Base-by-base conservation (phyloP, 2,113 vertebrate genomes). In the Hippolais icterina region DNA sequence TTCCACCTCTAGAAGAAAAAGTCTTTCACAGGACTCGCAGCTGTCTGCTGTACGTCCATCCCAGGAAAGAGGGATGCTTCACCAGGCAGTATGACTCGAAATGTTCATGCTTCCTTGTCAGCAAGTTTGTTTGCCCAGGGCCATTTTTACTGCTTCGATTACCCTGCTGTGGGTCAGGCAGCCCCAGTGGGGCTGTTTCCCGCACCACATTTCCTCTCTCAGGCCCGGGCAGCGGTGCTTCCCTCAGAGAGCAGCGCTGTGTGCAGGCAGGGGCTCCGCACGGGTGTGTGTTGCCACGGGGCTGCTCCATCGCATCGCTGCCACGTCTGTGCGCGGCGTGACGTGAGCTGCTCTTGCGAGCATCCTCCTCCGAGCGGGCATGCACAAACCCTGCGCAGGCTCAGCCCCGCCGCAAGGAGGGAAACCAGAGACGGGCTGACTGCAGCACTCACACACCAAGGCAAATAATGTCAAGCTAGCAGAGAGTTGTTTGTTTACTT, bases 171-270 rank as follows among this genome's bases (percentile, higher is more conserved):
- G 4, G 52, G 23, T 29, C 59, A 33, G 39, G 57, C 5, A 5
- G 33, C 41, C 21, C 8, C n/a, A 5, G 49, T 29, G 53, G 81
- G 4, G 9, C 19, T 12, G 11, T 52, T 84, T 29, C 71, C 23
- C 0, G 0, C 27, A 6, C 13, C 42, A 0, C 47, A 1, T 47
- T 54, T 29, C 31, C 37, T 5, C 52, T 61, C 29, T 14, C 9
- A 2, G 11, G 22, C 33, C 56, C 60, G 29, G 64, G 29, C 2
- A 0, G 31, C 11, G 80, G 25, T 21, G 14, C 70, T 59, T 24
- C 24, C 21, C 39, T 28, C 24, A 2, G 52, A 9, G 77, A 39
- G 35, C 65, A 57, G 28, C 31, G 6, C 7, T 33, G 57, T 7
- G 27, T 42, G 23, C 16, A 15, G 27, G 44, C 74, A 5, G 5